Evolutionary conservation across 2,888 invertebrate species (phyloP), one percentile per base, ranked within the genome.

Genomic region (Drosophila testacea): DNA sequence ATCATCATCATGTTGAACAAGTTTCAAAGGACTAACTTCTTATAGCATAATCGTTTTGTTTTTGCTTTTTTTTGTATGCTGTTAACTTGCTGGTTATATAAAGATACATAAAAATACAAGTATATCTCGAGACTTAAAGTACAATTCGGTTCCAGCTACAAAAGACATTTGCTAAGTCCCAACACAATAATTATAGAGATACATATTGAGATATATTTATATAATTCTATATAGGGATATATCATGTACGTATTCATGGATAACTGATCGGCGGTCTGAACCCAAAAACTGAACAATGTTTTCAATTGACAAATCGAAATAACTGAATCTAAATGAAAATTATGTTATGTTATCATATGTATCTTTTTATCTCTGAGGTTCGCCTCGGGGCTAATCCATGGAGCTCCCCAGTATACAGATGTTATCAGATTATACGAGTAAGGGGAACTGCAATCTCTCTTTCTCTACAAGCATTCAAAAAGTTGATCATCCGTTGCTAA

Each of bases 1-100:
- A 16, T 39, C 42, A 27, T 44, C 11, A 52, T 44, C 13, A 38
- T 79, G 81, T 77, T 73, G 77, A 73, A 71, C 79, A 79, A 65
- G 54, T 64, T 76, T 9, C 38, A 56, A 5, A 59, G 54, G 41
- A 69, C 79, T 84, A 81, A 69, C 42, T 71, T 72, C 74, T 65
- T 44, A 71, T 57, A 44, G 65, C 38, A 54, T 55, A 52, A 50
- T 39, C 22, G 38, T 54, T 44, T 50, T 34, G 22, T 42, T 9
- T 34, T 13, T 6, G 50, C n/a, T n/a, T 52, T 64, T 34, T 70
- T 72, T 60, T 42, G 55, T 4, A 11, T 36, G 22, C 7, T 38
- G 38, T 47, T 47, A 50, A 62, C 48, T 48, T 59, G 59, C 62
- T 66, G 64, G 41, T 55, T 55, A 59, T 56, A 59, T 41, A 42